Percentiles rank a stretch among this genome's conserved stretches.
phyloP scores from a whole-genome alignment of 1,140 invertebrate genomes.

The Pseudachorutes palmiensis region DNA sequence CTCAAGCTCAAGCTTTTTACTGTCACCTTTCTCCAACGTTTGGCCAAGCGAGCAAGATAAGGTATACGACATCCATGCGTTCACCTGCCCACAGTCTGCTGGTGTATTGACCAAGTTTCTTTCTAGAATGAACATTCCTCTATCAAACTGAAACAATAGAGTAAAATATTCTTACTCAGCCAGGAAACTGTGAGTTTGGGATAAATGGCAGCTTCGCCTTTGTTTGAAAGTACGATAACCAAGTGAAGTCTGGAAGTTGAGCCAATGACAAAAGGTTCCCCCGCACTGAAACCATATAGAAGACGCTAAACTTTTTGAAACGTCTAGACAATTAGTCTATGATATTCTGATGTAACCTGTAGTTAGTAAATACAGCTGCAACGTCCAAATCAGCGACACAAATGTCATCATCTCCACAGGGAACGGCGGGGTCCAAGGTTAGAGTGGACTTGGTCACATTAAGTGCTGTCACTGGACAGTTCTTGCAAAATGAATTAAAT shows the following conservation, averaged over 20 bases:
- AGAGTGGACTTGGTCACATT: neutral
- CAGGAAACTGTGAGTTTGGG: neutral
- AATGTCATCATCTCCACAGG: neutral
- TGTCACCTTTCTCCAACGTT: neutral
- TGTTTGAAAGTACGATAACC: neutral
- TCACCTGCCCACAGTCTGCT: neutral
- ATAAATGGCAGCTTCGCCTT: slow-evolving; percentile 3
- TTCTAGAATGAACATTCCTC: neutral
- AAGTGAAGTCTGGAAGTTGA: neutral
- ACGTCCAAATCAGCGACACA: slow-evolving; percentile 2
- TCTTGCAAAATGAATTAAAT: slow-evolving; percentile 1
- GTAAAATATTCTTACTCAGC: neutral
- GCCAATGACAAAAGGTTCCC: slow-evolving; percentile 2
- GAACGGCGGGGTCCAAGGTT: neutral
- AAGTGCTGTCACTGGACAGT: neutral
- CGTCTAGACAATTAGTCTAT: neutral
- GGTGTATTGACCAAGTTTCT: neutral
- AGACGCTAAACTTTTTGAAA: neutral
- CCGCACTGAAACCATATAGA: neutral
- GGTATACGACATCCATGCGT: neutral
- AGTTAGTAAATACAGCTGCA: neutral
- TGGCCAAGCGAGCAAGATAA: neutral
- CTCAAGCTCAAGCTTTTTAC: neutral
- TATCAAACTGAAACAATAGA: neutral
- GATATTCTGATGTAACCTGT: neutral